Evolutionary conservation across 2,888 invertebrate genomes (phyloP), one percentile per base, ranked within the genome.

Genomic region (Rhagophthalmus giganteus): DNA sequence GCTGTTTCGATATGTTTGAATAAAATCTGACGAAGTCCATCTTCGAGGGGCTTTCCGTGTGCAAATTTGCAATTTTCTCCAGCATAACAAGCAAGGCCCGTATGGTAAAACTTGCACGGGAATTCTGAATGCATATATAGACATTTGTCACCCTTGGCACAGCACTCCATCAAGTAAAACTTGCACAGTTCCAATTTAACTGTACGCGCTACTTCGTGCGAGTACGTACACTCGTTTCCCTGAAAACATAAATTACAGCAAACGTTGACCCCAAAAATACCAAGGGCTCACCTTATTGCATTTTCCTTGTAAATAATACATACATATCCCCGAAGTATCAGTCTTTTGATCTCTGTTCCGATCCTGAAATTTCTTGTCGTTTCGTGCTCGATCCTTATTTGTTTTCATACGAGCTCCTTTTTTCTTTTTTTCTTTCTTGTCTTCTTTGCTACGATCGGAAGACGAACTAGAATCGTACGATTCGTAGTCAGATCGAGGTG

Each of bases 41-140:
- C 94, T 40, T 83, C 85, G n/a, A 97, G 78, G 0, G 92, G 90
- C 64, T 86, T 86, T 11, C 86, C 87, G 73, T 98, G 97, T 15
- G 93, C 92, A 75, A 96, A 97, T 75, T 94, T 93, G 77, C 97
- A 98, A 54, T 87, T 86, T 16, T 85, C 84, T 37, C 81, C 81
- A 25, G 79, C 82, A 58, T 83, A 82, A 74, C 96, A 96, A 44
- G 87, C 86, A 74, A 90, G 81, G 57, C 95, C 95, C 40, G 94
- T 90, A 72, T 98, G 96, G 76, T 88, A 95, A 78, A 89, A 96
- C 80, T 96, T 96, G 78, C 97, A 97, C 10, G 97, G 97, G 74
- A 95, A 97, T 74, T 96, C 95, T 66, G 89, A 85, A 77, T 97
- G 97, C 90, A 97, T 90, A 71, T 94, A 98, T 11, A 92, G 81